Evolutionary conservation across 2,888 invertebrate genomes (phyloP).

Genomic region (Ferdinandea cuprea): DNA sequence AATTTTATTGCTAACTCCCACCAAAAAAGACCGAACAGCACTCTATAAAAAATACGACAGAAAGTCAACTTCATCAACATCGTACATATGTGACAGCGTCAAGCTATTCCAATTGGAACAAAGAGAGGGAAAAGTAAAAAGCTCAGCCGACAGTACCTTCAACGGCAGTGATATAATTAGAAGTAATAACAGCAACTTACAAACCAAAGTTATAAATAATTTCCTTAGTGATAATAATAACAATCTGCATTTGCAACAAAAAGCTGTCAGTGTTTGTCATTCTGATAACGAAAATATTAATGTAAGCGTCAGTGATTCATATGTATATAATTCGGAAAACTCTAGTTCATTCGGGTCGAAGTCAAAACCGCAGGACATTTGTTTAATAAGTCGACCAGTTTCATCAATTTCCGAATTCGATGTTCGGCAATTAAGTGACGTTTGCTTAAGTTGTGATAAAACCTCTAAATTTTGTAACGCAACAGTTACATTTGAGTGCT

Average conservation of each 20-base stretch:
- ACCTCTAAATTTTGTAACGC: constrained; percentile 32
- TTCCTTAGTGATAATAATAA: constrained; percentile 47
- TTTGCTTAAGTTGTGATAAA: constrained; percentile 30
- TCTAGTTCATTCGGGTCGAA: background rate
- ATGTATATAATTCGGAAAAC: constrained; percentile 39
- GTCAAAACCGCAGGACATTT: constrained; percentile 60
- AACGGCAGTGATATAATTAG: constrained; percentile 49
- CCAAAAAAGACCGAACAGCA: constrained; percentile 12
- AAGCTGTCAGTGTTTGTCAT: constrained; percentile 53
- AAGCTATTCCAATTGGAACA: constrained; percentile 29
- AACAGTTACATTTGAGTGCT: constrained; percentile 77
- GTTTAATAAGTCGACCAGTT: constrained; percentile 53
- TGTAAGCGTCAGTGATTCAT: constrained; percentile 31
- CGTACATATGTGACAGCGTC: constrained; percentile 56
- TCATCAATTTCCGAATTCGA: constrained; percentile 79
- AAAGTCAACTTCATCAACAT: constrained; percentile 39
- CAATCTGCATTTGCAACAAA: constrained; percentile 40
- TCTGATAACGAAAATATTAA: constrained; percentile 14
- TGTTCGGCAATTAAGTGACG: constrained; percentile 79
- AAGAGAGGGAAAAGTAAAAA: constrained; percentile 28
- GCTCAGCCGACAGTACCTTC: constrained; percentile 25
- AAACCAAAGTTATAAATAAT: constrained; percentile 43
- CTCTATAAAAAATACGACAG: no score
- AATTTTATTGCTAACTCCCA: constrained; percentile 22
- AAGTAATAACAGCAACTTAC: constrained; percentile 42